Evolutionary conservation across 1,140 invertebrate genomes (phyloP).

Genomic region (Bradysia coprophila): DNA sequence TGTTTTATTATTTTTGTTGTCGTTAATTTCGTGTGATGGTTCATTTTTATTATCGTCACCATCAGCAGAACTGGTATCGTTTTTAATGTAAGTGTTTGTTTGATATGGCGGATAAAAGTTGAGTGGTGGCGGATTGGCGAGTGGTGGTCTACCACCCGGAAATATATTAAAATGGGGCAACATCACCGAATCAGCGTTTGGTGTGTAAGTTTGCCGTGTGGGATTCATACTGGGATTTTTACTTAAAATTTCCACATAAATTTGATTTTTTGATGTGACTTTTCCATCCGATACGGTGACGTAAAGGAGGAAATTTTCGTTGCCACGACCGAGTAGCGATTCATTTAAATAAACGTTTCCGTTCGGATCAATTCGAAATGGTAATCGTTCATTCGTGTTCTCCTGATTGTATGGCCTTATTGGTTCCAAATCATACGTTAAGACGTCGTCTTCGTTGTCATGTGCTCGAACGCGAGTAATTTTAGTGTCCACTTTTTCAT

Average conservation of each 20-base stretch:
- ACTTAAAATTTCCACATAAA: constrained; percentile 39
- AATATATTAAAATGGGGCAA: constrained; percentile 14
- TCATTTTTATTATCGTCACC: background rate
- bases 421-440: constrained; percentile 42
- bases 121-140: constrained; percentile 1
- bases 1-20: background rate
- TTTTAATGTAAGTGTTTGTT: background rate
- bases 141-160: constrained; percentile 8
- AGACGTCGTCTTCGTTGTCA: constrained; percentile 37
- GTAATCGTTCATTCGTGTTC: constrained; percentile 17
- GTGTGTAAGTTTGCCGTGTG: constrained; percentile 13
- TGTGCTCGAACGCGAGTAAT: constrained; percentile 36
- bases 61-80: background rate
- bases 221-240: constrained; percentile 8
- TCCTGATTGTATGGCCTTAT: constrained; percentile 15
- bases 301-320: constrained; percentile 45
- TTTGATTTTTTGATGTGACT: constrained; percentile 46
- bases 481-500: constrained; percentile 38
- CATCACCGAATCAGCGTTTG: constrained; percentile 16
- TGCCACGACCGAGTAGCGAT: constrained; percentile 39
- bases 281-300: constrained; percentile 49
- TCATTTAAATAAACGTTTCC: constrained; percentile 52
- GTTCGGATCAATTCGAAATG: constrained; percentile 45
- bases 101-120: constrained; percentile 1
- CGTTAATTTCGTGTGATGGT: background rate